Conservation (phyloP, 2,113 vertebrate genomes). For the Paratilapia polleni region DNA sequence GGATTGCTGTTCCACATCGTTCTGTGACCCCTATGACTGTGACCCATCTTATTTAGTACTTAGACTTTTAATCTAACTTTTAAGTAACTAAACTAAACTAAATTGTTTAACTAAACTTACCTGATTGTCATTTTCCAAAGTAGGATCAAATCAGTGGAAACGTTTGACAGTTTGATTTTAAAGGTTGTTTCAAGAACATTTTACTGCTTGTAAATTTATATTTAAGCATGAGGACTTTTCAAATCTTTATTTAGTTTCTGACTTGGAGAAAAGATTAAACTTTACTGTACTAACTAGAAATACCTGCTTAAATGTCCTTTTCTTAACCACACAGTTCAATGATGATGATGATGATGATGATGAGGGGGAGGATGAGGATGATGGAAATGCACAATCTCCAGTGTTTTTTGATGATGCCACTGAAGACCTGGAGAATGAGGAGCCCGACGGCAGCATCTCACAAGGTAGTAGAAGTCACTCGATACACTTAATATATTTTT, state of each 20-base stretch:
- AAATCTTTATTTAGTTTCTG: no score
- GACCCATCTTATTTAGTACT: no score
- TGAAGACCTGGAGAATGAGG: slow-evolving; percentile 63
- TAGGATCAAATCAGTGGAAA: no score
- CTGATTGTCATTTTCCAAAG: no score
- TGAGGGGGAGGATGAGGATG: slow-evolving; percentile 37
- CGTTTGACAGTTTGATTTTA: no score
- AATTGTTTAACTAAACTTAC: not conserved
- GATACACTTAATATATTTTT: not conserved
- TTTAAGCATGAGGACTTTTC: no score
- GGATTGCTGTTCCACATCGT: no score
- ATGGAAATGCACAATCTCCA: slow-evolving; percentile 76
- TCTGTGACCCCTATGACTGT: no score
- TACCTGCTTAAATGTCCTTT: not conserved
- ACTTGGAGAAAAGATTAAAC: no score
- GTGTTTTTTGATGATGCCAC: slow-evolving; percentile 65
- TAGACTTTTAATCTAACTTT: no score
- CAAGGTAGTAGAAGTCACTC: slow-evolving; percentile 70
- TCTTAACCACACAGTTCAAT: slow-evolving; percentile 79
- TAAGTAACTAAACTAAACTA: not conserved
- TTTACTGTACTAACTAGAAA: not conserved
- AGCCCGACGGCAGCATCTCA: slow-evolving; percentile 60
- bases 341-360: slow-evolving; percentile 80
- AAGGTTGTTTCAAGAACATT: no score
- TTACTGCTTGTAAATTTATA: no score